These are phyloP conservation scores for Phortica okadai DNA, from an alignment of 2,888 invertebrate species.

Conservation along the genomic window DNA sequence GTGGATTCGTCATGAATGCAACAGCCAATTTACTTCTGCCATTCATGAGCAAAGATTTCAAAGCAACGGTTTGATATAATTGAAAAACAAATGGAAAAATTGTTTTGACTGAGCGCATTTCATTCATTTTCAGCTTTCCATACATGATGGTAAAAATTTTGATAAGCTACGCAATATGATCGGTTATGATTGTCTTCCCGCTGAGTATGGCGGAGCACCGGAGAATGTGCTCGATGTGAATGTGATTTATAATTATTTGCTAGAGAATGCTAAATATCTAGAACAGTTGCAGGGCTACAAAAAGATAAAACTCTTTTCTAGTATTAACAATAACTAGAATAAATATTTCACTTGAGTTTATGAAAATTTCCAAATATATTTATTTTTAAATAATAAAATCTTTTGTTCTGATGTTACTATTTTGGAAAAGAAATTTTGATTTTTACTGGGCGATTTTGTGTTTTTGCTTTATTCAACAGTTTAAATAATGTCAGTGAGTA, in stretches of 20 bases:
- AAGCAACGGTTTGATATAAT: conserved; percentile 61
- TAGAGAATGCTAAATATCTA: conserved; percentile 63
- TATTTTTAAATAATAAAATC: not conserved
- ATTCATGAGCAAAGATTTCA: conserved; percentile 71
- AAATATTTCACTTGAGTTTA: not conserved
- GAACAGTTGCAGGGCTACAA: conserved; percentile 66
- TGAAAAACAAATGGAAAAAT: not conserved
- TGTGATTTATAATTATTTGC: conserved; percentile 66
- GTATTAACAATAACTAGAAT: not conserved
- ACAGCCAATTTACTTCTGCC: conserved; percentile 69
- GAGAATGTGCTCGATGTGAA: conserved; percentile 66
- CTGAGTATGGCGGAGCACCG: conserved; percentile 71
- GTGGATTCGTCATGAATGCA: conserved; percentile 70
- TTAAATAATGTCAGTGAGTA: no score
- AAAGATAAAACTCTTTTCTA: not conserved
- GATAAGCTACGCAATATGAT: conserved; percentile 69
- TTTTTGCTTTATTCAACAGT: no score
- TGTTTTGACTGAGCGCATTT: not conserved
- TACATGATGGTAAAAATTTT: conserved; percentile 71
- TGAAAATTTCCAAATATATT: conserved; percentile 23
- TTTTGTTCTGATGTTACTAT: not conserved
- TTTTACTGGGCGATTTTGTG: no score
- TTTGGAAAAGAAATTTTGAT: no score
- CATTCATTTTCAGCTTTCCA: conserved; percentile 59
- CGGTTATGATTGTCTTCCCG: conserved; percentile 70